Conservation (phyloP, 2,888 invertebrate genomes). For the Dynastes tityus region DNA sequence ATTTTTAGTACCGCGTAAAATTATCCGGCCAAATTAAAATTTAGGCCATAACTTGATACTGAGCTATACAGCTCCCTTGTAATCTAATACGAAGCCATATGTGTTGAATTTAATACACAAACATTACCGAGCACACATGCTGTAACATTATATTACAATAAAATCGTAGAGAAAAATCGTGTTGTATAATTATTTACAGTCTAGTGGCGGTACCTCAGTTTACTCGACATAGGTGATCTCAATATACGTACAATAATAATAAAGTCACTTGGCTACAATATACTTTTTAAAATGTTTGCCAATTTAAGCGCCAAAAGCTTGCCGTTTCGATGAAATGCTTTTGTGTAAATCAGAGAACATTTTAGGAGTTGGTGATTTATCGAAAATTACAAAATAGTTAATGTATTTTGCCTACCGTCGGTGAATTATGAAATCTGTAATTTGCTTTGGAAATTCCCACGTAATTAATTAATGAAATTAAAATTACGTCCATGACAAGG, state of each 20-base stretch:
- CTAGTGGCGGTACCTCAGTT: background rate
- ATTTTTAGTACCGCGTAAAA: constrained; percentile 1
- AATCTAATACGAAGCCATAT: constrained; percentile 42
- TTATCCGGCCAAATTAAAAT: constrained; percentile 32
- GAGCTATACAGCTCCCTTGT: constrained; percentile 14
- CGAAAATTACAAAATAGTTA: too few species aligned
- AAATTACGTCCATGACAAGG: too few species aligned
- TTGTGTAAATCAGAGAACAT: too few species aligned
- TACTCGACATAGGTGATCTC: too few species aligned
- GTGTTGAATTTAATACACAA: constrained; percentile 33
- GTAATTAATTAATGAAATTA: too few species aligned
- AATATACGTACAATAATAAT: background rate
- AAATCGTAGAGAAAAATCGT: constrained; percentile 24
- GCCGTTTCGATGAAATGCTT: too few species aligned
- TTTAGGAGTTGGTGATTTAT: too few species aligned
- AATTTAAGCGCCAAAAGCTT: too few species aligned
- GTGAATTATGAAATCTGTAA: too few species aligned
- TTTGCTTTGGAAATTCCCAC: too few species aligned
- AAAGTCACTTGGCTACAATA: background rate
- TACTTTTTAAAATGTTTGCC: background rate
- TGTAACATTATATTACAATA: constrained; percentile 39
- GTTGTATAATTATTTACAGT: constrained; percentile 11
- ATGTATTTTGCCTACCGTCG: too few species aligned
- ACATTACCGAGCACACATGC: constrained; percentile 22
- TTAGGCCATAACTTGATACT: constrained; percentile 25